Conservation (phyloP, 2,888 invertebrate species). For the Scrobipalpa costella region DNA sequence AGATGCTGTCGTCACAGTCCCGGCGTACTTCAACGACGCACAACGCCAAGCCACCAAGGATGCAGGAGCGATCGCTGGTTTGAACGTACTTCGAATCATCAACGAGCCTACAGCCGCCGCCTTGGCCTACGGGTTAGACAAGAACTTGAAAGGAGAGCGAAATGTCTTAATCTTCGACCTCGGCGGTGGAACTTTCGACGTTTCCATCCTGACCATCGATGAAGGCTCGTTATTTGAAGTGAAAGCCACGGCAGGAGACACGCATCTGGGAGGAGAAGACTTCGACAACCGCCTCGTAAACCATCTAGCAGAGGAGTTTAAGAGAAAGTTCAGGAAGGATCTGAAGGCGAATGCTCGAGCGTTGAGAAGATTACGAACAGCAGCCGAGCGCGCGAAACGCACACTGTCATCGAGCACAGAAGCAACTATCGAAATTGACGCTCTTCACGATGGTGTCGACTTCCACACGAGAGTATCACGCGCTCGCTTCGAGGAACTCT, state of each 20-base stretch:
- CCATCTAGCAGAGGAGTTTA: slow-evolving; percentile 83
- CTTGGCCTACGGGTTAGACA: slow-evolving; percentile 83
- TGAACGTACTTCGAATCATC: slow-evolving; percentile 70
- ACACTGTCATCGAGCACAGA: no score
- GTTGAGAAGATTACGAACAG: slow-evolving; percentile 83
- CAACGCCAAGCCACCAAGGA: slow-evolving; percentile 85
- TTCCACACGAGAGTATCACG: slow-evolving; percentile 80
- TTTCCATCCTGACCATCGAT: no score
- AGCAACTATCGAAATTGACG: no score
- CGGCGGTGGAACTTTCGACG: no score
- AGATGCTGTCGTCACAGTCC: slow-evolving; percentile 86
- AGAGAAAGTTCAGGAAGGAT: slow-evolving; percentile 83
- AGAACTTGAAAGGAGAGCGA: slow-evolving; percentile 78
- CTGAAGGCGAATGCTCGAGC: slow-evolving; percentile 82
- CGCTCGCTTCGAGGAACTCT: slow-evolving; percentile 29
- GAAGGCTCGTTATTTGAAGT: no score
- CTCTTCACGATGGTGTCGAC: no score
- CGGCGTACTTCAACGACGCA: slow-evolving; percentile 85
- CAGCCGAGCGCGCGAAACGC: slow-evolving; percentile 85
- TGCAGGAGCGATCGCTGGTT: no score
- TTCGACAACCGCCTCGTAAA: slow-evolving; percentile 79
- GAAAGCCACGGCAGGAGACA: slow-evolving; percentile 88
- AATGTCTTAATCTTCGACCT: slow-evolving; percentile 76
- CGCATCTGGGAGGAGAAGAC: slow-evolving; percentile 87
- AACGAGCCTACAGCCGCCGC: slow-evolving; percentile 87